These are phyloP conservation scores for Acanthaster planci DNA, from an alignment of 35 echinoderm and acorn worm species.

Conservation along the genomic window DNA sequence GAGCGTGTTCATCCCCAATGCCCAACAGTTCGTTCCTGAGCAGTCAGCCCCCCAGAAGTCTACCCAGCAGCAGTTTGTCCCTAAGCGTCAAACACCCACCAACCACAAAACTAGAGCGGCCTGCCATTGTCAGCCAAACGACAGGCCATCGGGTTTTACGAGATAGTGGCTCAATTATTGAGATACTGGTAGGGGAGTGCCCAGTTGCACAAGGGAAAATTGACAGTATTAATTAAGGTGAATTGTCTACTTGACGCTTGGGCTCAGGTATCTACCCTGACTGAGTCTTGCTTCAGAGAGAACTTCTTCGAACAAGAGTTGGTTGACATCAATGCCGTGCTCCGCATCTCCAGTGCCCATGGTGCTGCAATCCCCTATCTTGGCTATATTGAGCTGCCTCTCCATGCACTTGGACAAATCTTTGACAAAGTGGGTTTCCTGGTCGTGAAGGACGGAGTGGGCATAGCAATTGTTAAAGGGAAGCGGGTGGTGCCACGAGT, in stretches of 20 bases:
- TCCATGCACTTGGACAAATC: conserved; percentile 29
- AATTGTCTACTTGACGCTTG: conserved; percentile 68
- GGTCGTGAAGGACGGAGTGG: conserved; percentile 45
- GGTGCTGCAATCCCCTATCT: conserved; percentile 72
- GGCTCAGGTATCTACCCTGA: conserved; percentile 73
- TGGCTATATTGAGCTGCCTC: conserved; percentile 61
- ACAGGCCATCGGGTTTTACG: conserved; percentile 3
- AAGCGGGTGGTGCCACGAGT: conserved; percentile 63
- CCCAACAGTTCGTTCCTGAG: not conserved
- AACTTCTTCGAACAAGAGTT: conserved; percentile 35
- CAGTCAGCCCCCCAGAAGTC: not conserved
- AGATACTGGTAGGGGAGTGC: conserved; percentile 54
- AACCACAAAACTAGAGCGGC: conserved; percentile 45
- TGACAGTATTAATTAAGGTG: conserved; percentile 12
- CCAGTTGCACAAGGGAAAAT: conserved; percentile 37
- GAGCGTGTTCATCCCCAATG: not conserved
- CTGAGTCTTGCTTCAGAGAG: conserved; percentile 65
- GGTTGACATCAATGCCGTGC: conserved; percentile 4
- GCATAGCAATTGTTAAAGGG: conserved; percentile 17
- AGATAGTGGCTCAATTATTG: conserved; percentile 27
- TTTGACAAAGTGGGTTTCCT: conserved; percentile 71
- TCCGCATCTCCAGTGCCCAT: conserved; percentile 50
- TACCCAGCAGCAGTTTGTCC: not conserved
- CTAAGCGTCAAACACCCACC: no score
- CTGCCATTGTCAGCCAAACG: conserved; percentile 55